Evolutionary conservation across 2,888 invertebrate genomes (phyloP), one percentile per base, ranked within the genome.

Genomic region (Heliconius cydno): DNA sequence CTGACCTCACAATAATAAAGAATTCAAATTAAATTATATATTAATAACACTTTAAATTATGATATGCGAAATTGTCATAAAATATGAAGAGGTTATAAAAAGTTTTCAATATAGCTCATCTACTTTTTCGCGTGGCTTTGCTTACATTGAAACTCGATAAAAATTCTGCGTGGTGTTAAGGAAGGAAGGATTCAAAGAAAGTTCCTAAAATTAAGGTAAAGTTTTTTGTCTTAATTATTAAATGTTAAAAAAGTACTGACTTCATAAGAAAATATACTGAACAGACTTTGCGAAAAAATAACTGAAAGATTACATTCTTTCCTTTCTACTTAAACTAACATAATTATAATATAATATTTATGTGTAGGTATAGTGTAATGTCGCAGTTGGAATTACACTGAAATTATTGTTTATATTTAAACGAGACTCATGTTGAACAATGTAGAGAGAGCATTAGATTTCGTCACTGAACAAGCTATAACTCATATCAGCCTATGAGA

Each of bases 1-100:
- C 25, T 41, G 60, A 75, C 38, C 41, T 28, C 38, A 38, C 65
- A 75, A 65, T 73, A 73, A 73, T 73, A 73, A 72, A 72, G 52
- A 52, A 52, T n/a, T 30, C 30, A 57, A 57, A 73, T 73, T 73
- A 73, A 73, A 73, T 57, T 73, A 73, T 60, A 41, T 65, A 75
- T 60, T 12, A n/a, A 52, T 25, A 60, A 41, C 12, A 46, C 25
- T 75, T 60, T 65, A 38, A 75, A n/a, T 63, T 13, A 74, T 41
- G 63, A 19, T 65, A 34, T 74, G n/a, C 2, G 41, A 65, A 72
- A 71, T 52, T 52, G 15, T 52, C 30, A 57, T 71, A 63, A 74
- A 74, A 28, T 25, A 25, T 65, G n/a, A 25, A 74, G 41, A 15
- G 12, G 41, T 25, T 41, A 60, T 75, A 65, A 75, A 75, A 63